A percentile compares a stretch with the other conserved stretches of the same genome.
Conservation (phyloP, 2,888 invertebrate genomes). For the Masnerella sp. region DNA sequence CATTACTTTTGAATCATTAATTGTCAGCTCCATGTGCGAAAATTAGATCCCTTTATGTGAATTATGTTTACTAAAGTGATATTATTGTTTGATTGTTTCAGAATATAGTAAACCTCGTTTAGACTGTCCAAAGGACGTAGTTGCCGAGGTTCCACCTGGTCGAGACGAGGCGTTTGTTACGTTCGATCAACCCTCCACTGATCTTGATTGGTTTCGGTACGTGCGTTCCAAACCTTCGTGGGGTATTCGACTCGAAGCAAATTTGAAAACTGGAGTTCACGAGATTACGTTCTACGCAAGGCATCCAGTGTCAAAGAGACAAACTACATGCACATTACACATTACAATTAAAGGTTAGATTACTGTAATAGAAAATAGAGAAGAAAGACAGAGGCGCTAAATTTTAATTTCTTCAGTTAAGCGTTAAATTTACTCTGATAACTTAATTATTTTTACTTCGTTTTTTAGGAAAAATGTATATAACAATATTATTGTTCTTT, state of each 20-base stretch:
- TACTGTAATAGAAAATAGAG: no score
- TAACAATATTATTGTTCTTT: no score
- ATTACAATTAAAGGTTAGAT: conserved; percentile 75
- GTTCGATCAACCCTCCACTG: conserved; percentile 79
- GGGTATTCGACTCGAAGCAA: conserved; percentile 78
- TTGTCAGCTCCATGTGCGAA: no score
- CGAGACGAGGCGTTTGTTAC: conserved; percentile 78
- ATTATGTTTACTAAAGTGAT: conserved; percentile 2
- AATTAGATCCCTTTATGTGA: neutral
- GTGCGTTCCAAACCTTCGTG: conserved; percentile 79
- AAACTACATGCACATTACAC: conserved; percentile 77
- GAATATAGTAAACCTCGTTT: conserved; percentile 79
- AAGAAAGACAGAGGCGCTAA: no score
- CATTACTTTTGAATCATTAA: no score
- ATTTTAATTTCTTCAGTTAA: no score
- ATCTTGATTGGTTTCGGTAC: conserved; percentile 79
- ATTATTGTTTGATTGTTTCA: conserved; percentile 60
- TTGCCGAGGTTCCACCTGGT: conserved; percentile 77
- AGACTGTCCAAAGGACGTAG: conserved; percentile 79
- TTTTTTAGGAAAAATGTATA: no score
- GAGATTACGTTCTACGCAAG: conserved; percentile 79
- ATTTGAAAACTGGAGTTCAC: conserved; percentile 78
- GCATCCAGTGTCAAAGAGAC: conserved; percentile 78
- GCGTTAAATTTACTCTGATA: no score
- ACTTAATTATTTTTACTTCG: no score